Evolutionary conservation across 64 coral and sea anemone genomes (phyloP).

Genomic region (Anthopleura sola): DNA sequence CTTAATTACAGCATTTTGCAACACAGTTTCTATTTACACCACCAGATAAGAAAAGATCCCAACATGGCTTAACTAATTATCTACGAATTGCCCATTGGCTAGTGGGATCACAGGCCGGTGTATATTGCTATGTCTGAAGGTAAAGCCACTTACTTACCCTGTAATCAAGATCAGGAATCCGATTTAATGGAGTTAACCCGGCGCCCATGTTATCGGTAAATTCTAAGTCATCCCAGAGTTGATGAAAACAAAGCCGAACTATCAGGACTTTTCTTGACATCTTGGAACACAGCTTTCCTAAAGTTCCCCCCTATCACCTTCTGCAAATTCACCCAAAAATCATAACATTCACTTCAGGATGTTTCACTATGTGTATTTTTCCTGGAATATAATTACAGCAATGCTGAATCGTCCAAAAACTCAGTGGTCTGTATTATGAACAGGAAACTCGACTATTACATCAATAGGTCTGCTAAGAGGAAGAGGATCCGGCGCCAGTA

Average conservation of each 20-base stretch:
- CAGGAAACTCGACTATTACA: background rate
- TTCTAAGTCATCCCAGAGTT: background rate
- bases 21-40: background rate
- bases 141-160: background rate
- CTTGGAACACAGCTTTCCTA: too few species aligned
- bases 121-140: background rate
- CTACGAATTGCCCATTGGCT: background rate
- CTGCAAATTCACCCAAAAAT: too few species aligned
- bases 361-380: background rate
- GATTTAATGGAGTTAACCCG: background rate
- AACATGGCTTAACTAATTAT: background rate
- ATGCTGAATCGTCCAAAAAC: background rate
- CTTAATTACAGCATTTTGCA: background rate
- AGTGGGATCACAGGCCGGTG: background rate
- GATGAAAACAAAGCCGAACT: background rate
- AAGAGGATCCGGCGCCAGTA: slow-evolving; percentile 1
- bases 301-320: too few species aligned
- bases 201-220: background rate
- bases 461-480: background rate
- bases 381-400: background rate
- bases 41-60: background rate
- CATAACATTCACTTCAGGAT: too few species aligned
- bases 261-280: background rate
- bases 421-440: background rate
- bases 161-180: background rate